phyloP scores from a whole-genome alignment of 2,888 invertebrate species.

The Thereva nobilitata region DNA sequence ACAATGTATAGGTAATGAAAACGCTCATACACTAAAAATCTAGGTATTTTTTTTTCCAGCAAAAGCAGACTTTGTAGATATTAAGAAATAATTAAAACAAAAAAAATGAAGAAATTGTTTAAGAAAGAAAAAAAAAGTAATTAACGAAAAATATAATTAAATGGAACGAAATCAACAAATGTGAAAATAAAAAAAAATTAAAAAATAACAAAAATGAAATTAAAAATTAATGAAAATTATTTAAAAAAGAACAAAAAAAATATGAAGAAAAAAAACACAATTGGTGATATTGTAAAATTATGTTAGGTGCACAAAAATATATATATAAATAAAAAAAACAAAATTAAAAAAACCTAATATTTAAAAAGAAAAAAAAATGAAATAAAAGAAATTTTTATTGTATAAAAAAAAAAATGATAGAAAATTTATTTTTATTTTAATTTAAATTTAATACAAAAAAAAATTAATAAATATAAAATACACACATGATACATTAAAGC shows the following conservation, averaged over 20 bases:
- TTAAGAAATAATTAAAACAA: slow-evolving; percentile 14
- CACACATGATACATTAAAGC: too few species aligned
- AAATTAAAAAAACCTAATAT: too few species aligned
- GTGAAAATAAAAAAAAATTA: neutral
- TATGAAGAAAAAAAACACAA: slow-evolving; percentile 31
- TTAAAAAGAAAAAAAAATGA: too few species aligned
- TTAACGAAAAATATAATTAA: too few species aligned
- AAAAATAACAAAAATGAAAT: slow-evolving; percentile 10
- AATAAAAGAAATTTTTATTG: too few species aligned
- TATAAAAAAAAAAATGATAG: too few species aligned
- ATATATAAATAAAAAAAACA: slow-evolving; percentile 18
- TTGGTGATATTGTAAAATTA: slow-evolving; percentile 35
- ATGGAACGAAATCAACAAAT: too few species aligned
- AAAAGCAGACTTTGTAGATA: slow-evolving; percentile 17
- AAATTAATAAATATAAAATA: too few species aligned
- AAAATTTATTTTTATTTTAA: too few species aligned
- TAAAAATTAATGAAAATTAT: slow-evolving; percentile 11
- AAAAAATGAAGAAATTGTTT: neutral
- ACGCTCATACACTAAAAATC: neutral
- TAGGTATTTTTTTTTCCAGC: slow-evolving; percentile 32
- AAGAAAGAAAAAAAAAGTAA: too few species aligned
- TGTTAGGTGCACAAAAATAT: slow-evolving; percentile 32
- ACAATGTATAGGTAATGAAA: slow-evolving; percentile 8
- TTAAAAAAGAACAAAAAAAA: slow-evolving; percentile 15
- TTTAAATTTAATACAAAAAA: too few species aligned